phyloP scores from a whole-genome alignment of 2,797 vertebrate species.

The Remorina albescens region DNA sequence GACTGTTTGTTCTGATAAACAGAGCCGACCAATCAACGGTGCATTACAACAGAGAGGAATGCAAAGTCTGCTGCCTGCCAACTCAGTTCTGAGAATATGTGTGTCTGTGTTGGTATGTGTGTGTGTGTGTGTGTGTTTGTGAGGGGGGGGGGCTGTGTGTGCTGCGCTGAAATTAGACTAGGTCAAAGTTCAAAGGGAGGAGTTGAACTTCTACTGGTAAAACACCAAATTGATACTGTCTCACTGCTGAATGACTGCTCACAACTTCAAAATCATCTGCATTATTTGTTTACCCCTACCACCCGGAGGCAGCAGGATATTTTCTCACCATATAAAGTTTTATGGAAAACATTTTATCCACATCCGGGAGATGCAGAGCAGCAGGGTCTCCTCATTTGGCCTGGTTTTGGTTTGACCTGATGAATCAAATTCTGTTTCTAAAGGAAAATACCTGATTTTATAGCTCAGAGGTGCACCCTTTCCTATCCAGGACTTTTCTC shows the following conservation, averaged over 20 bases:
- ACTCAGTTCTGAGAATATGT: background rate
- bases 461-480: too few relatives aligned
- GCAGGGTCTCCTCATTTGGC: too few relatives aligned
- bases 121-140: too few relatives aligned
- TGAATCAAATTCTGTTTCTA: too few relatives aligned
- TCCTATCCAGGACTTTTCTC: too few relatives aligned
- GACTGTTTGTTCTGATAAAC: conserved; percentile 5
- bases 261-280: background rate
- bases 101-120: background rate
- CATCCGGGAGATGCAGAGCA: too few relatives aligned
- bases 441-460: too few relatives aligned
- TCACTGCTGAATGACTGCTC: background rate
- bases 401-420: too few relatives aligned
- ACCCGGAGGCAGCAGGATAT: too few relatives aligned
- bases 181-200: conserved; percentile 1
- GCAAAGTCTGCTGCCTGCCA: conserved; percentile 7
- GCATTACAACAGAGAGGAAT: conserved; percentile 15
- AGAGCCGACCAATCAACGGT: background rate
- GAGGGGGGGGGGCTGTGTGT: background rate
- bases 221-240: background rate
- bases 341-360: too few relatives aligned
- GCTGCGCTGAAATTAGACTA: background rate
- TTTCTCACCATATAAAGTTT: too few relatives aligned
- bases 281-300: too few relatives aligned
- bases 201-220: background rate